These are phyloP conservation scores for Falco punctatus DNA, from an alignment of 2,113 vertebrate genomes.

Conservation along the genomic window DNA sequence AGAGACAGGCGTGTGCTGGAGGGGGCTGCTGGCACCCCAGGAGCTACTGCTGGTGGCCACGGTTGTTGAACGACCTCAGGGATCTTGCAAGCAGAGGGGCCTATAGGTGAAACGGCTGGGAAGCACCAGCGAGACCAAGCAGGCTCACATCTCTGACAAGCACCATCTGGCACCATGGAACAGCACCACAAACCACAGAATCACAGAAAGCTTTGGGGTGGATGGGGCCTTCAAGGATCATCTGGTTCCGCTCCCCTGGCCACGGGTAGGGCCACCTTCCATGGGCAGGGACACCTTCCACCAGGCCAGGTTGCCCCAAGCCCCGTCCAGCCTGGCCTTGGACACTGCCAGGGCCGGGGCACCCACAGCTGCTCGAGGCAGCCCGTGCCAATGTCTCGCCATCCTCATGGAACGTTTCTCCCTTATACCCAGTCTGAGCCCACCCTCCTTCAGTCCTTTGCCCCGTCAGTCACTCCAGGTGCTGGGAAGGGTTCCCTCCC, in stretches of 20 bases:
- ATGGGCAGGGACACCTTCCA: neutral
- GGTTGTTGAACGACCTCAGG: neutral
- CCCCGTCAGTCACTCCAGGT: neutral
- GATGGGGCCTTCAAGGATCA: neutral
- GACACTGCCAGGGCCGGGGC: neutral
- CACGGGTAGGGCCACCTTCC: too few relatives aligned
- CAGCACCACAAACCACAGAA: accelerated
- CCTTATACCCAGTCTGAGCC: neutral
- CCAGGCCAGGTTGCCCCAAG: neutral
- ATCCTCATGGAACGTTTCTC: neutral
- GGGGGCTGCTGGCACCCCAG: neutral
- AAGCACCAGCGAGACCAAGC: neutral
- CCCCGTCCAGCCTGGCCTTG: neutral
- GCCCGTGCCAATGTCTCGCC: neutral
- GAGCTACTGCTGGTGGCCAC: neutral
- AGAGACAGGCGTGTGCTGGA: neutral
- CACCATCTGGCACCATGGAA: neutral
- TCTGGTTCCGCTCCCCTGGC: neutral
- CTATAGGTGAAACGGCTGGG: neutral
- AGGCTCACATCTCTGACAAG: neutral
- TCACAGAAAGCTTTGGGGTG: neutral
- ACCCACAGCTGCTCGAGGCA: neutral
- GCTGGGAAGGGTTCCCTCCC: neutral
- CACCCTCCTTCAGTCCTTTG: neutral
- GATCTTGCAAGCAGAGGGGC: neutral